phyloP scores from a whole-genome alignment of 2,797 vertebrate species.

The Lepus oiostolus region DNA sequence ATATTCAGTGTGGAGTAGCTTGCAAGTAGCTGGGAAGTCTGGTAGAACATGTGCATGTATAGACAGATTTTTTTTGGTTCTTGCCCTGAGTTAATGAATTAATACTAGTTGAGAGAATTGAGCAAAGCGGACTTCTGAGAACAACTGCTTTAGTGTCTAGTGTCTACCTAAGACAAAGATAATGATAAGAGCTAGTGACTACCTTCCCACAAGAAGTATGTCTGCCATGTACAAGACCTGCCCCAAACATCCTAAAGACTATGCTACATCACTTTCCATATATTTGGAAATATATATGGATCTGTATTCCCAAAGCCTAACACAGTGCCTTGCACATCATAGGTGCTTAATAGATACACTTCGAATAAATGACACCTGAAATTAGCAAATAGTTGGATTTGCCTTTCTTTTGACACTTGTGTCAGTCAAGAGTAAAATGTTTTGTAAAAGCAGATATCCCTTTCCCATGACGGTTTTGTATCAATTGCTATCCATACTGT shows the following conservation, averaged over 20 bases:
- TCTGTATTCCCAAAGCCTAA: neutral
- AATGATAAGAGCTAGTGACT: neutral
- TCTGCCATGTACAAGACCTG: neutral
- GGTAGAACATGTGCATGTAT: neutral
- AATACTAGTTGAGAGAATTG: neutral
- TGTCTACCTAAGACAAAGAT: constrained; percentile 28
- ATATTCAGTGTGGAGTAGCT: neutral
- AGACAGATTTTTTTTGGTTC: neutral
- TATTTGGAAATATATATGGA: neutral
- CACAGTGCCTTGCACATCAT: neutral
- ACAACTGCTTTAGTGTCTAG: neutral
- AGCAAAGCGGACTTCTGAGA: constrained; percentile 19
- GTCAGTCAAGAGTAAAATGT: constrained; percentile 25
- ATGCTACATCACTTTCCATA: neutral
- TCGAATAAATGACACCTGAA: neutral
- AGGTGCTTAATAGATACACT: neutral
- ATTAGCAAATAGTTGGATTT: neutral
- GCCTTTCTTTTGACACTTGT: constrained; percentile 2
- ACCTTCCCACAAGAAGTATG: neutral
- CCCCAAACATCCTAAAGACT: neutral
- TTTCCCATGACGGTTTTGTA: neutral
- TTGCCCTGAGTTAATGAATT: neutral
- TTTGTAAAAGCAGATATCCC: neutral
- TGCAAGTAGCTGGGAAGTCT: constrained; percentile 8
- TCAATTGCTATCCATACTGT: neutral